These are phyloP conservation scores for Cactoblastis cactorum DNA, from an alignment of 2,888 invertebrate genomes.

Conservation along the genomic window DNA sequence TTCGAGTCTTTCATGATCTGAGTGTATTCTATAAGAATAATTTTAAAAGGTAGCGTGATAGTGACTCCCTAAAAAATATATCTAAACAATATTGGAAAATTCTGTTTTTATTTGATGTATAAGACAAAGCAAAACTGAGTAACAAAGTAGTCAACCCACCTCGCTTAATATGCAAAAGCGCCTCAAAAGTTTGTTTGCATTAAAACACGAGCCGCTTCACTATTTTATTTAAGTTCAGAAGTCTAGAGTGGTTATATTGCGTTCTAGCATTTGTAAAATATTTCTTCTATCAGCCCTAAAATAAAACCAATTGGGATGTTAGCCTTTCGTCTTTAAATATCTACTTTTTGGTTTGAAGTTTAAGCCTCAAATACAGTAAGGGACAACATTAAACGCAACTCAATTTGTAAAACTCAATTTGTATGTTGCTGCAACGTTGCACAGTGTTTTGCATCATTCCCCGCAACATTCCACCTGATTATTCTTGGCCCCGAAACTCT, in stretches of 20 bases:
- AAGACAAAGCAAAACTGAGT: constrained; percentile 77
- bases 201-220: constrained; percentile 80
- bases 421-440: no score
- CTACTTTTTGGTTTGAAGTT: no score
- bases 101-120: constrained; percentile 45
- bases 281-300: constrained; percentile 59
- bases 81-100: constrained; percentile 29
- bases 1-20: constrained; percentile 62
- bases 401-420: no score
- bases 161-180: constrained; percentile 80
- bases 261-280: constrained; percentile 74
- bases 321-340: neutral
- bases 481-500: no score
- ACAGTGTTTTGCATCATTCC: no score
- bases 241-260: constrained; percentile 79
- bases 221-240: constrained; percentile 75
- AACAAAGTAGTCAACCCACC: constrained; percentile 78
- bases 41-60: constrained; percentile 34
- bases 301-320: constrained; percentile 19
- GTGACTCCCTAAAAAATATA: constrained; percentile 32
- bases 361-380: no score
- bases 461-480: no score
- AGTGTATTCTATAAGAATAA: constrained; percentile 40
- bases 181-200: constrained; percentile 80
- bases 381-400: no score